Evolutionary conservation across 2,888 invertebrate species (phyloP), one percentile per base, ranked within the genome.

Genomic region (Crocallis elinguaria): DNA sequence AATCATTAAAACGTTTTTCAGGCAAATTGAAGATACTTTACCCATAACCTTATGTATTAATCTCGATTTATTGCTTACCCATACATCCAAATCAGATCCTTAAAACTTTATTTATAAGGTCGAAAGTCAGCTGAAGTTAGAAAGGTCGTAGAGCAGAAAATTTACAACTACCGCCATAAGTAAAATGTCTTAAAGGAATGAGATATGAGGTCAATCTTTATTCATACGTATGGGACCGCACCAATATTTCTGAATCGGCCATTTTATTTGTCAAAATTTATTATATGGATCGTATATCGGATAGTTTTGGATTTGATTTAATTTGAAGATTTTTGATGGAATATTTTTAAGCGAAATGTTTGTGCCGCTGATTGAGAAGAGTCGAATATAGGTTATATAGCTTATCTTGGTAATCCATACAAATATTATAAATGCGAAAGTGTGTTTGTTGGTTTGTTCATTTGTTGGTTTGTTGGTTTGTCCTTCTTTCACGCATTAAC

Each of bases 121-220:
- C 43, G 11, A 61, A 14, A 49, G 41, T 69, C 1, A 9, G 3
- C 2, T 33, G 23, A 0, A 0, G 2, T 0, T 2, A 36, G n/a
- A 17, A 32, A 49, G 51, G 66, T 66, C 67, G 69, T 70, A 62
- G 68, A 75, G 70, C 64, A 75, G 69, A 64, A 79, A 82, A 86
- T 85, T 83, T 85, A 84, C 79, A 82, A 78, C 80, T 80, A 79
- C 76, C 79, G 66, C 71, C 83, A 82, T 83, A 83, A 84, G 84
- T 82, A 78, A 79, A 79, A 81, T 67, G 82, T 82, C 82, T 79
- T 73, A 72, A 67, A 75, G 69, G 69, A 72, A 77, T 85, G 84
- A 85, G 70, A 79, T 79, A 85, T 82, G 82, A 64, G 77, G 72
- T 73, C 77, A 73, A 84, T 81, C 83, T 82, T 84, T 83, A 85